Evolutionary conservation across 2,113 vertebrate genomes (phyloP), one percentile per base, ranked within the genome.

Genomic region (Myodes glareolus): DNA sequence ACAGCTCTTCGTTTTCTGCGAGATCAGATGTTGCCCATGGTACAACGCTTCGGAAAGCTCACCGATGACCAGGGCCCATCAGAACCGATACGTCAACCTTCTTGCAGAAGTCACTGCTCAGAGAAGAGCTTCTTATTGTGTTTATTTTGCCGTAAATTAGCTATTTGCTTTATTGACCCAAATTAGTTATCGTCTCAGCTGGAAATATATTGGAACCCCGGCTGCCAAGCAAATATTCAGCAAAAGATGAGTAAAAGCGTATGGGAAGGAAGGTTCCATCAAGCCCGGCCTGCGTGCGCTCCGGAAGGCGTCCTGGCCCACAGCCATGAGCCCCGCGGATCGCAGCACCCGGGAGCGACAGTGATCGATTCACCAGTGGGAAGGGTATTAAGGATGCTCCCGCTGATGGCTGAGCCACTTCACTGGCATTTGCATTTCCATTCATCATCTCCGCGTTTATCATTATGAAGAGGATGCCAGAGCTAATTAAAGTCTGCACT

Each of bases 401-500:
- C 97, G 98, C 99, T 99, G 99, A 99, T 98, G 99, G 99, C 99
- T 98, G 99, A 98, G 99, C 98, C 99, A 98, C 99, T 99, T 99
- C 99, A 98, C 98, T 99, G 98, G 98, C 99, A 99, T 99, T 99
- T 99, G 99, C 99, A 99, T 99, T 99, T 99, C 98, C 99, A 99
- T 99, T 99, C 99, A 99, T 99, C 99, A 99, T 99, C 98, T 98
- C 98, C 97, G 99, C 99, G 99, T 99, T 99, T 99, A 99, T 99
- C 99, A 99, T 99, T 98, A 99, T 99, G 99, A 99, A 98, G 98
- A 97, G 98, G 99, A 99, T 99, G 99, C 99, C 99, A 99, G 99
- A 99, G 99, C 99, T 99, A 99, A 99, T 99, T 99, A 99, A 99
- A 99, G 99, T 99, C 98, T 98, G 98, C 98, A 98, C 99, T 99